phyloP scores from a whole-genome alignment of 2,113 vertebrate genomes.

The Clinocottus analis region DNA sequence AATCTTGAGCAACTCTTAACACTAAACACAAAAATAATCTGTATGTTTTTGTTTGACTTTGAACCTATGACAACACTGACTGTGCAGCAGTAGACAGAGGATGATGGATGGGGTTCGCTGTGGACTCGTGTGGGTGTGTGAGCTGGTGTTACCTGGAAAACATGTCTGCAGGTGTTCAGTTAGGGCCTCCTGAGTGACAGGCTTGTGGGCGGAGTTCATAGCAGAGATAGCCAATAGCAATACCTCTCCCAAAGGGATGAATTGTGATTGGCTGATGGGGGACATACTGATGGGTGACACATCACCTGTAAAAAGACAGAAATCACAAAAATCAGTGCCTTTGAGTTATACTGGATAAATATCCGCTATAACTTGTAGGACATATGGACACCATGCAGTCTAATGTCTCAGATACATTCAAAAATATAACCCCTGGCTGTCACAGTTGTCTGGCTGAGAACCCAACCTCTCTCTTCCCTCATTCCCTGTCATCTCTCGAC shows the following conservation, averaged over 20 bases:
- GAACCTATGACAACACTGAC: not conserved
- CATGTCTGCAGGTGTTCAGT: slow-evolving; percentile 97
- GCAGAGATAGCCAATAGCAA: slow-evolving; percentile 98
- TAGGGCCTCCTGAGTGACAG: slow-evolving; percentile 97
- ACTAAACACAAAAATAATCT: not conserved
- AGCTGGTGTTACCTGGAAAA: slow-evolving; percentile 92
- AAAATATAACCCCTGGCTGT: not conserved
- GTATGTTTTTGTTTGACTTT: not conserved
- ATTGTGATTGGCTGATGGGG: slow-evolving; percentile 99
- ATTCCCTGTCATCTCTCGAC: not conserved
- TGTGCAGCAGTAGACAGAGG: not conserved
- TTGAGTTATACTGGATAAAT: not conserved
- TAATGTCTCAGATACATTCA: too few species aligned
- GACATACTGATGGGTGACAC: slow-evolving; percentile 99
- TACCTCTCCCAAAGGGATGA: slow-evolving; percentile 98
- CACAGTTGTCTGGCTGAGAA: not conserved
- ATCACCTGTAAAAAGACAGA: slow-evolving; percentile 89
- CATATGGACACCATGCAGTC: not conserved
- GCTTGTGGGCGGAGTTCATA: slow-evolving; percentile 97
- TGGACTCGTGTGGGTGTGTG: not conserved
- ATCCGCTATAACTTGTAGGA: not conserved
- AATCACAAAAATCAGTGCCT: slow-evolving; percentile 18
- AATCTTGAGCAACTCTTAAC: not conserved
- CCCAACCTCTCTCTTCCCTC: not conserved
- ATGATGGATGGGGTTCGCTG: not conserved